A percentile compares a stretch with the other conserved stretches of the same genome.
Evolutionary conservation across 1,140 invertebrate genomes (phyloP).

Genomic region (Geopemphigus sp.): DNA sequence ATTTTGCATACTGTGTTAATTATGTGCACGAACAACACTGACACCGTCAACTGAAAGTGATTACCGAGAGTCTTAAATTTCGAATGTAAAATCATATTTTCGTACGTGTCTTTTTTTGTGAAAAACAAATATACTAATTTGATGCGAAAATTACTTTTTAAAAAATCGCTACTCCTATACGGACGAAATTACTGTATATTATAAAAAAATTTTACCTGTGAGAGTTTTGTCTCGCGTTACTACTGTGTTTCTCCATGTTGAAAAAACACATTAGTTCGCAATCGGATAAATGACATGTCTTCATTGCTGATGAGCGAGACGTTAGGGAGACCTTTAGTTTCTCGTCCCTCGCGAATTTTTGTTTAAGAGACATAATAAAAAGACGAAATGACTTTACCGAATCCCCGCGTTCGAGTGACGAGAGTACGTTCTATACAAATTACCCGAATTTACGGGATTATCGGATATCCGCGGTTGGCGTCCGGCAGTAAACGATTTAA

Average conservation of each 20-base stretch:
- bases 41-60: too few relatives aligned
- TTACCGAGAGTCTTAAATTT: too few relatives aligned
- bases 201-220: constrained; percentile 30
- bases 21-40: too few relatives aligned
- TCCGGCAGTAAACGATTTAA: too few relatives aligned
- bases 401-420: neutral
- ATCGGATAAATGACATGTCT: constrained; percentile 25
- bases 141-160: too few relatives aligned
- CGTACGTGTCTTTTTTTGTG: too few relatives aligned
- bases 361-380: constrained; percentile 17
- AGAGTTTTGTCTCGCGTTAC: constrained; percentile 12
- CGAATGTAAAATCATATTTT: too few relatives aligned
- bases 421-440: too few relatives aligned
- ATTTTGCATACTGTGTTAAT: too few relatives aligned
- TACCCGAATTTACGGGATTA: too few relatives aligned
- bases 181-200: neutral
- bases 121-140: too few relatives aligned
- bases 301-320: neutral
- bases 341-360: neutral
- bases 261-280: constrained; percentile 44
- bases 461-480: too few relatives aligned
- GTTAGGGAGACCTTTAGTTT: neutral
- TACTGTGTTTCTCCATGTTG: constrained; percentile 29
- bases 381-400: neutral
- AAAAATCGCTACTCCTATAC: neutral